A percentile compares a stretch with the other conserved stretches of the same genome.
Evolutionary conservation across 2,888 invertebrate species (phyloP).

Genomic region (Athripsodes cinereus): DNA sequence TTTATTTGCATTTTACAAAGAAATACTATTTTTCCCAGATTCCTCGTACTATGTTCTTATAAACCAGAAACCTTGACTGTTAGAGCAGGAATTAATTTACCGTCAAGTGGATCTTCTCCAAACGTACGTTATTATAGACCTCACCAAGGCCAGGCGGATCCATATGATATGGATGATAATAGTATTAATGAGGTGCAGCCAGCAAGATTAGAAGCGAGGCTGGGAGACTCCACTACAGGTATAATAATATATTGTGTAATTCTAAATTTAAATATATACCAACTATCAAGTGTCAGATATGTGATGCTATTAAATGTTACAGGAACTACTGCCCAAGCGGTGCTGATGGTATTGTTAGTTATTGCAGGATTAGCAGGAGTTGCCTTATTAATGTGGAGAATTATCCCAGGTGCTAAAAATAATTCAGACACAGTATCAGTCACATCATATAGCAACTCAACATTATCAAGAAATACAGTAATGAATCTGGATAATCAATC

Average conservation of each 20-base stretch:
- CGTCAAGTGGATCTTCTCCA: constrained; percentile 50
- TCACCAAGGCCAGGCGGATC: constrained; percentile 42
- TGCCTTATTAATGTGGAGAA: constrained; percentile 50
- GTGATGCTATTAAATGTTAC: constrained; percentile 20
- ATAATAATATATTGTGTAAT: background rate
- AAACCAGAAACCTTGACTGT: constrained; percentile 78
- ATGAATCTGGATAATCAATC: constrained; percentile 30
- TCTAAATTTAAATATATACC: too few relatives aligned
- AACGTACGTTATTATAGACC: constrained; percentile 43
- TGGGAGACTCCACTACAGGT: constrained; percentile 33
- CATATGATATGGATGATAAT: constrained; percentile 40
- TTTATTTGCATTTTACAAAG: background rate
- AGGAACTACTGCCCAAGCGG: constrained; percentile 47
- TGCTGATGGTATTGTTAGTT: constrained; percentile 51
- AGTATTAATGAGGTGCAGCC: constrained; percentile 47
- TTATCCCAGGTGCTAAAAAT: constrained; percentile 48
- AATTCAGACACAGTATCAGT: constrained; percentile 48
- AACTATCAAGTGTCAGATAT: too few relatives aligned
- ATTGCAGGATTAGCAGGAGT: constrained; percentile 54
- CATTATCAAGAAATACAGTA: constrained; percentile 39
- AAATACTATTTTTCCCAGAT: constrained; percentile 42
- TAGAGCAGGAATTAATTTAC: constrained; percentile 68
- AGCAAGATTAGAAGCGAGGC: constrained; percentile 42
- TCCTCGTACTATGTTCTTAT: constrained; percentile 74
- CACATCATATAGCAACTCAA: constrained; percentile 32